A percentile compares a stretch with the other conserved stretches of the same genome.
Conservation (phyloP, 2,888 invertebrate genomes). For the Chaetoderma sp. region DNA sequence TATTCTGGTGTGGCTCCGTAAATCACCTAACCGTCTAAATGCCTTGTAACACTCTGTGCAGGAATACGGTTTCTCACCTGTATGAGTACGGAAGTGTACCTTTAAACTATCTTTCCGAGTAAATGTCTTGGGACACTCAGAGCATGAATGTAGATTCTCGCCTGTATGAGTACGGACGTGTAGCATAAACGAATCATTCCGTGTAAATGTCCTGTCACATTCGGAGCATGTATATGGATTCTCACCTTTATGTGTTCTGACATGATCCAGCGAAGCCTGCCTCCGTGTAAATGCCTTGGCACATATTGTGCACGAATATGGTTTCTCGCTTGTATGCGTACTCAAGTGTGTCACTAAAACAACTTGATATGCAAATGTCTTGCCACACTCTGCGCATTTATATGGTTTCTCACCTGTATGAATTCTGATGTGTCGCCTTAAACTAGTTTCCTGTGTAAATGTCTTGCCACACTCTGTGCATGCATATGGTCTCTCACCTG, state of each 20-base stretch:
- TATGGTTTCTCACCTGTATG: not conserved
- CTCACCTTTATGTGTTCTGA: not conserved
- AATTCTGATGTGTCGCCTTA: not conserved
- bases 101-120: conserved; percentile 40
- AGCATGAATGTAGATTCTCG: conserved; percentile 39
- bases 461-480: not conserved
- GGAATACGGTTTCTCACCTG: conserved; percentile 13
- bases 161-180: conserved; percentile 41
- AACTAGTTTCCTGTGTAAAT: not conserved
- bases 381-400: not conserved
- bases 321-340: not conserved
- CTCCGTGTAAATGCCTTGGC: not conserved
- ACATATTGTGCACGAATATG: not conserved
- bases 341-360: not conserved
- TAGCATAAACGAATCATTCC: not conserved
- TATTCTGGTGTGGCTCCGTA: conserved; percentile 7
- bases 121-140: conserved; percentile 36
- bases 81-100: conserved; percentile 24
- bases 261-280: not conserved
- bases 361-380: not conserved
- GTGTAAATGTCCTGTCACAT: not conserved
- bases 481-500: not conserved
- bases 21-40: conserved; percentile 3
- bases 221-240: not conserved
- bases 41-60: conserved; percentile 14